Evolutionary conservation across 2,888 invertebrate genomes (phyloP).

Genomic region (Polydrusus cervinus): DNA sequence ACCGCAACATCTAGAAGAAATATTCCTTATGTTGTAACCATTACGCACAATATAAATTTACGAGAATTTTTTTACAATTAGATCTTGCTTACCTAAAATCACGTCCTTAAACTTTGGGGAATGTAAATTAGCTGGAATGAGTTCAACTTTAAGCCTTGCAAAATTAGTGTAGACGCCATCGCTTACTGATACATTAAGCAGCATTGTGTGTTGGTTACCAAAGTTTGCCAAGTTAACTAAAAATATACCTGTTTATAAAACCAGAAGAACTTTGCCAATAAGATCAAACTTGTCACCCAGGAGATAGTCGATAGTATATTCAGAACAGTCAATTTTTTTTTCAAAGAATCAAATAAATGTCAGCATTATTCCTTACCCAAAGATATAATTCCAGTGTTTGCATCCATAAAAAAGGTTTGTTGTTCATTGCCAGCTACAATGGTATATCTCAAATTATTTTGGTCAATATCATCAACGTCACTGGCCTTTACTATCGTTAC

Average conservation of each 20-base stretch:
- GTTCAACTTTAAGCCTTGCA: constrained; percentile 85
- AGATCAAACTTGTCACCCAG: not conserved
- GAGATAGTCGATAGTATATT: no score
- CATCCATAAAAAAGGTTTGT: constrained; percentile 81
- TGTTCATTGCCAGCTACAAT: constrained; percentile 88
- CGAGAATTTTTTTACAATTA: not conserved
- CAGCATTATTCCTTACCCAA: constrained; percentile 65
- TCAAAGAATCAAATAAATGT: no score
- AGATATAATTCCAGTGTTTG: constrained; percentile 77
- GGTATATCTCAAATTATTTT: constrained; percentile 82
- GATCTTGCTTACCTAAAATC: constrained; percentile 64
- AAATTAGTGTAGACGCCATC: constrained; percentile 96
- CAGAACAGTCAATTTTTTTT: no score
- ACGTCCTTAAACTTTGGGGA: constrained; percentile 87
- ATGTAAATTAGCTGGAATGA: constrained; percentile 85
- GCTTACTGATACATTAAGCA: constrained; percentile 93
- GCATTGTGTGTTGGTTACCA: constrained; percentile 74
- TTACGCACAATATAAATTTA: no score
- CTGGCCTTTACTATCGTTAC: constrained; percentile 91
- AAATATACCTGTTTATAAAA: no score
- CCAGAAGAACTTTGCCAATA: no score
- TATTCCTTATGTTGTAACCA: not conserved
- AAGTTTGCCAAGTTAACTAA: constrained; percentile 83
- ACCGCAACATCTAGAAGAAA: constrained; percentile 79
- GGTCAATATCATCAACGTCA: constrained; percentile 89